Evolutionary conservation across 2,888 invertebrate species (phyloP), one percentile per base, ranked within the genome.

Genomic region (Callyntrura guangdongensis): DNA sequence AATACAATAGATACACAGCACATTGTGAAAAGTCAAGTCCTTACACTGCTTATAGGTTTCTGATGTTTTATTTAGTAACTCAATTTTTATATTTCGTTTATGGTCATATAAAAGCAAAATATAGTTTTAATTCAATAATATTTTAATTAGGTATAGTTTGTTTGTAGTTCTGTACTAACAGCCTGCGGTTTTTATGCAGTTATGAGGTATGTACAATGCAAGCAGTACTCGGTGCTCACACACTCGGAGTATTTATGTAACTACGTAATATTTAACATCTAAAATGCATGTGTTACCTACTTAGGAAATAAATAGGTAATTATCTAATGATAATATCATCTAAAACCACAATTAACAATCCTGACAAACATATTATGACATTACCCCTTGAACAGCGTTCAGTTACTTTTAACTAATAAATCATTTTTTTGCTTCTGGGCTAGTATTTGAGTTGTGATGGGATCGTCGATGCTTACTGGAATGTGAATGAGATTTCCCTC

Each of bases 401-500:
- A 36, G 36, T 36, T 36, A 36, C 36, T 36, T 36, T 36, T 36
- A n/a, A n/a, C n/a, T n/a, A 59, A 20, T 11, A 22, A 69, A 69
- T 25, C 2, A 61, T 17, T 89, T 83, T 11, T 89, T 83, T 0
- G 89, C 77, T 14, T 85, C 79, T 2, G 89, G 49, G 1, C 69
- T 77, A 11, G 79, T n/a, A 74, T 49, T 59, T 14, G 77, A 74
- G 49, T 79, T 86, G 45, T 85, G 27, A 9, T 89, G 84, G 45
- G 82, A 84, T 59, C 87, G 53, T 20, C 67, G 36, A 49, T 88
- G 81, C 25, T 90, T 90, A 36, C 88, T 69, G 67, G 91, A 89
- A 69, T 91, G 88, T 12, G 90, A 82, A 17, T 91, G 92, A 17
- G 91, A 86, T 47, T 92, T 93, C 0, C 87, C 89, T 47, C 92